Evolutionary conservation across 2,888 invertebrate genomes (phyloP).

Genomic region (Noctua pronuba): DNA sequence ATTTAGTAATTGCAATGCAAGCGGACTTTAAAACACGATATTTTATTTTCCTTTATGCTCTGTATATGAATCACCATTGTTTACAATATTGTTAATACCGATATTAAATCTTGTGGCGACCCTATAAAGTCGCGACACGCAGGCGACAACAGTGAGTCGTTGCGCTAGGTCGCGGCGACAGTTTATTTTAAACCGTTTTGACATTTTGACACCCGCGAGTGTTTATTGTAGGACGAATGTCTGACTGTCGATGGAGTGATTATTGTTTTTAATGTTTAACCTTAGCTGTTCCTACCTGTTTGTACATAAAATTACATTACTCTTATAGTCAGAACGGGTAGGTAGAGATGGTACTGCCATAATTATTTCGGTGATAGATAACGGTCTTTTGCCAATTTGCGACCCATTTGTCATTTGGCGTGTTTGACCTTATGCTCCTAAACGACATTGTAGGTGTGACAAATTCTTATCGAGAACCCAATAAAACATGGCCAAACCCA

Average conservation of each 20-base stretch:
- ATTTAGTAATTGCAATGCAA: neutral
- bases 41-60: neutral
- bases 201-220: constrained; percentile 59
- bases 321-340: neutral
- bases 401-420: too few relatives aligned
- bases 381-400: too few relatives aligned
- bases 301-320: neutral
- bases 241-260: constrained; percentile 38
- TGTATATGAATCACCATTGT: constrained; percentile 32
- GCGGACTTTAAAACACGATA: neutral
- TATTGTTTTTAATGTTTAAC: constrained; percentile 46
- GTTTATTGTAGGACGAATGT: constrained; percentile 56
- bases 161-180: constrained; percentile 74
- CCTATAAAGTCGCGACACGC: constrained; percentile 67
- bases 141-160: constrained; percentile 75
- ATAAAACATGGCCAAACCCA: neutral
- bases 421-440: too few relatives aligned
- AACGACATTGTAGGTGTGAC: too few relatives aligned
- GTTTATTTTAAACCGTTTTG: constrained; percentile 73
- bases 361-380: neutral
- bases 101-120: constrained; percentile 13
- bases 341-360: neutral
- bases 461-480: neutral
- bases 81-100: constrained; percentile 6
- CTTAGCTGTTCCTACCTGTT: neutral